phyloP scores from a whole-genome alignment of 2,797 vertebrate genomes.

The Trachurus trachurus region DNA sequence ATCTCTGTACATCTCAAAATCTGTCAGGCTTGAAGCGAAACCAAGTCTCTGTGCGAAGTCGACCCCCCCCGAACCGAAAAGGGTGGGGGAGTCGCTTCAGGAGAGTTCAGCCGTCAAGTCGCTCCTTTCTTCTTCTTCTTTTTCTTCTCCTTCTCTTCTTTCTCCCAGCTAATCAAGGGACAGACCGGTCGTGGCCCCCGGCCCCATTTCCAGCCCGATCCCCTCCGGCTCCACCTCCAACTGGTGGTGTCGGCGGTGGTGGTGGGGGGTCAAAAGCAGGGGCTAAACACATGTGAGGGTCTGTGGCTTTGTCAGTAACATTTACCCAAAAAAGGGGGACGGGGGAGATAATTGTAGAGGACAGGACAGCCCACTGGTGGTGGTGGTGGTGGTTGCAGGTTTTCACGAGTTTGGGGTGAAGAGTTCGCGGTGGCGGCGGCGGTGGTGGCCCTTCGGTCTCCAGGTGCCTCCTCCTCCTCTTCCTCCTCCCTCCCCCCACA shows the following conservation, averaged over 20 bases:
- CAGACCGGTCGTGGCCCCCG: slow-evolving; percentile 56
- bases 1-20: slow-evolving; percentile 85
- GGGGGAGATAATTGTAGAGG: slow-evolving; percentile 71
- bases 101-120: slow-evolving; percentile 84
- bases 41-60: slow-evolving; percentile 91
- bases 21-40: slow-evolving; percentile 90
- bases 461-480: slow-evolving; percentile 57
- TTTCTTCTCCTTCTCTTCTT: slow-evolving; percentile 88
- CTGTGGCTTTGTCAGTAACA: slow-evolving; percentile 73
- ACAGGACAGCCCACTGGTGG: slow-evolving; percentile 78
- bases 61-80: slow-evolving; percentile 69
- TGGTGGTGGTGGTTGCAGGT: slow-evolving; percentile 76
- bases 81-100: slow-evolving; percentile 69
- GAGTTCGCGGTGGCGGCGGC: slow-evolving; percentile 45
- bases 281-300: slow-evolving; percentile 67
- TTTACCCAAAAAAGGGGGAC: slow-evolving; percentile 44
- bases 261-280: slow-evolving; percentile 43
- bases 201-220: slow-evolving; percentile 44
- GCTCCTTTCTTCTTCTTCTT: slow-evolving; percentile 88
- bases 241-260: slow-evolving; percentile 28
- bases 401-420: slow-evolving; percentile 71
- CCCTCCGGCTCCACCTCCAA: slow-evolving; percentile 45
- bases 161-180: slow-evolving; percentile 61
- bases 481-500: slow-evolving; percentile 50
- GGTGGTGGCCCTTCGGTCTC: slow-evolving; percentile 45